Conservation (phyloP, 2,888 invertebrate species). For the Embidobia sp. region DNA sequence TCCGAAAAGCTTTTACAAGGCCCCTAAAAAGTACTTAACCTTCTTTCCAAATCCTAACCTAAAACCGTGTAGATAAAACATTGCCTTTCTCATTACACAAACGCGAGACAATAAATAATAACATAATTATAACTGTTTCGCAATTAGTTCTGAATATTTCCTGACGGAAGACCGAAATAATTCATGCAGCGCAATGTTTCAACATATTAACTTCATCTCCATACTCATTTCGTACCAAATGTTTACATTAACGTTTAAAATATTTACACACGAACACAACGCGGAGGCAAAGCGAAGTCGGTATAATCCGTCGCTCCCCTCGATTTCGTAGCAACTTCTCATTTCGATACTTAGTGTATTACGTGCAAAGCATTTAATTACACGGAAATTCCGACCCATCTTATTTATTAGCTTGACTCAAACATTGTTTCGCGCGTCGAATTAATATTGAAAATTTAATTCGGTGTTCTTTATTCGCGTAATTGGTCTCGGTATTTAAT, state of each 20-base stretch:
- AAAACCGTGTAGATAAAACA: too few species aligned
- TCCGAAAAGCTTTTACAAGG: too few species aligned
- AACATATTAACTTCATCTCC: constrained; percentile 38
- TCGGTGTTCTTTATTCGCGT: too few species aligned
- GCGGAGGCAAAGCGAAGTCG: constrained; percentile 3
- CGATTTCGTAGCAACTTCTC: constrained; percentile 35
- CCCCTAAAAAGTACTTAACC: too few species aligned
- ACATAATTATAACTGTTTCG: not conserved
- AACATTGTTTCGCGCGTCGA: constrained; percentile 3
- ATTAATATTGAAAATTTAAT: constrained; percentile 23
- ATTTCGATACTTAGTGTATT: constrained; percentile 26
- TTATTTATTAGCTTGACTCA: constrained; percentile 21
- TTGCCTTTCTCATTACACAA: too few species aligned
- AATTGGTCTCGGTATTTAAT: too few species aligned
- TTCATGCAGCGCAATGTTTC: constrained; percentile 32
- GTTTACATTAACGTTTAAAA: constrained; percentile 46
- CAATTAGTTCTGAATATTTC: constrained; percentile 9
- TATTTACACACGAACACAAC: constrained; percentile 28
- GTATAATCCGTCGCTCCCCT: constrained; percentile 22
- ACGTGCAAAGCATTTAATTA: constrained; percentile 40
- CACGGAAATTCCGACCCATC: constrained; percentile 11
- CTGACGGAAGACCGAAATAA: constrained; percentile 8
- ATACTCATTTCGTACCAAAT: constrained; percentile 38
- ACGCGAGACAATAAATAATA: not conserved
- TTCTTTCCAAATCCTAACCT: too few species aligned